Evolutionary conservation across 2,888 invertebrate genomes (phyloP).

Genomic region (Lycocerus yunnanus): DNA sequence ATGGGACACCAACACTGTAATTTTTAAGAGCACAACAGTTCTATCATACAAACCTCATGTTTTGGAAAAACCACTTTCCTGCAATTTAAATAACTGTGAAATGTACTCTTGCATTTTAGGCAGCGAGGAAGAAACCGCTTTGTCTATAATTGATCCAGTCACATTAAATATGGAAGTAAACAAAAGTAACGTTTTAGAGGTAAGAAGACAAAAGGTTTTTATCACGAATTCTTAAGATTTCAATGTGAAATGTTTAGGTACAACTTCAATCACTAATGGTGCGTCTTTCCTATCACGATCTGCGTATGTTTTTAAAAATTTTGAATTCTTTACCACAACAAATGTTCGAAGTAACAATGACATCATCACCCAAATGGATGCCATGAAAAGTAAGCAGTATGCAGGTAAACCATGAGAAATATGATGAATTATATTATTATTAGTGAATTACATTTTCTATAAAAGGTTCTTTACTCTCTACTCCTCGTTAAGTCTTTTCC

Average conservation of each 20-base stretch:
- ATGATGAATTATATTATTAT: too few relatives aligned
- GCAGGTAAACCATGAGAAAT: not conserved
- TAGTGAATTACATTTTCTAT: too few relatives aligned
- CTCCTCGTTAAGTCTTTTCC: too few relatives aligned
- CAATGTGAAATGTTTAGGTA: constrained; percentile 56
- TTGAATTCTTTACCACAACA: constrained; percentile 86
- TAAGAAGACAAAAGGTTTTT: constrained; percentile 45
- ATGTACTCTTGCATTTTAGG: constrained; percentile 90
- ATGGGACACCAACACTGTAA: constrained; percentile 91
- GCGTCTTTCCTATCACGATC: constrained; percentile 90
- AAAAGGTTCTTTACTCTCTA: too few relatives aligned
- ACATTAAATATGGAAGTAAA: constrained; percentile 75
- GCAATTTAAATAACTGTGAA: constrained; percentile 88
- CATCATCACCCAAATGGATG: not conserved
- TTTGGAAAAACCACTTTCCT: constrained; percentile 76
- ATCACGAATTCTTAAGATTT: not conserved
- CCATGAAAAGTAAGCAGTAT: constrained; percentile 16
- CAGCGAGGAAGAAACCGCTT: constrained; percentile 84
- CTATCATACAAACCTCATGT: constrained; percentile 76
- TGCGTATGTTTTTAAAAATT: constrained; percentile 89
- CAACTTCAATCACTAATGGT: constrained; percentile 77
- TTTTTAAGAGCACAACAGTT: constrained; percentile 90
- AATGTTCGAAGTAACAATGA: constrained; percentile 58
- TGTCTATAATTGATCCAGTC: constrained; percentile 93
- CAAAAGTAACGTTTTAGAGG: constrained; percentile 59